phyloP scores from a whole-genome alignment of 1,140 invertebrate genomes.

The Drosophila suzukii region DNA sequence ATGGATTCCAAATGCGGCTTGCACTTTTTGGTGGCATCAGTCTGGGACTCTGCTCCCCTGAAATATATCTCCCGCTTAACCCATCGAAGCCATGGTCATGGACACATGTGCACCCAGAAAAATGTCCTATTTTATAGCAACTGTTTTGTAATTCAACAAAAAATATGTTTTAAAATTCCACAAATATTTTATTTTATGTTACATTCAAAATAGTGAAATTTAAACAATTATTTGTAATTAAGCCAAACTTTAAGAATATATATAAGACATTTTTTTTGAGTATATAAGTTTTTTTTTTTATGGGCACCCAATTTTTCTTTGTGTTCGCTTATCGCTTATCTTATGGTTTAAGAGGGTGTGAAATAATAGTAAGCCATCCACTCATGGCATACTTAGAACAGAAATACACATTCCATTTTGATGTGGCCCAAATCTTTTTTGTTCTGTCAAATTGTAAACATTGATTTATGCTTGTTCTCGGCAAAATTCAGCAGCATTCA shows the following conservation, averaged over 20 bases:
- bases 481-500: conserved; percentile 18
- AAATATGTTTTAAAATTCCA: no score
- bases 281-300: no score
- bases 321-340: not conserved
- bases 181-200: no score
- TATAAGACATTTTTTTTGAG: no score
- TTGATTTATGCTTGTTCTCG: conserved; percentile 61
- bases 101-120: not conserved
- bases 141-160: no score
- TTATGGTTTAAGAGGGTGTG: not conserved
- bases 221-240: no score
- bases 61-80: conserved; percentile 13
- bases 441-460: conserved; percentile 29
- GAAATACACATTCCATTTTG: conserved; percentile 20
- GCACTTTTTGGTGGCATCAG: conserved; percentile 42
- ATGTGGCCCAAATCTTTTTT: conserved; percentile 17
- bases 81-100: conserved; percentile 15
- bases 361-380: conserved; percentile 25
- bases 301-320: not conserved
- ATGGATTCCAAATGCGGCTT: conserved; percentile 51
- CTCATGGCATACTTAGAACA: conserved; percentile 48
- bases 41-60: not conserved
- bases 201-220: no score
- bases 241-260: no score
- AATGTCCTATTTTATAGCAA: not conserved